These are phyloP conservation scores for Probosciger aterrimus DNA, from an alignment of 2,113 vertebrate species.

Conservation along the genomic window DNA sequence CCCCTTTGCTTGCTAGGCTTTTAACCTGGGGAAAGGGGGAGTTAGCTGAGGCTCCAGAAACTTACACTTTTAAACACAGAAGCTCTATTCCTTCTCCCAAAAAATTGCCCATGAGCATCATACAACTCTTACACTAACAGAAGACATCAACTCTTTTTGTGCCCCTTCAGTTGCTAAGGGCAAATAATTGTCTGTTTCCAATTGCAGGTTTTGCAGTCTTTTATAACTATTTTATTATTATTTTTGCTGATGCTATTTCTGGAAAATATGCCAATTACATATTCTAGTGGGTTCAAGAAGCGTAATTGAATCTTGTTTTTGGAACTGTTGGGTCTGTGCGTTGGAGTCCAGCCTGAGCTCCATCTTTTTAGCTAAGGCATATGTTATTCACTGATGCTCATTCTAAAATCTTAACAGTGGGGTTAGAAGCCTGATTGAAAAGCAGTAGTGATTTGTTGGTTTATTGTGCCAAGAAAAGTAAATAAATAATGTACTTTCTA, in stretches of 20 bases:
- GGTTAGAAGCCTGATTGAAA: slow-evolving; percentile 24
- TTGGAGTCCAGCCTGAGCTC: not conserved
- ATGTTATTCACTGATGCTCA: not conserved
- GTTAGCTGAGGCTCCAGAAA: not conserved
- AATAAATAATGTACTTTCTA: slow-evolving; percentile 42
- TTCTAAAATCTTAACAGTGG: slow-evolving; percentile 1
- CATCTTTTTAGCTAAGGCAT: not conserved
- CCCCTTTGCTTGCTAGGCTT: not conserved
- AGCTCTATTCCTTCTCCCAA: not conserved
- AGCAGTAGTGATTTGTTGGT: slow-evolving; percentile 19
- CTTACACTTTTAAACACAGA: not conserved
- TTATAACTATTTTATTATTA: not conserved
- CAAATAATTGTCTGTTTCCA: not conserved
- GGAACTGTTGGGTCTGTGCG: not conserved
- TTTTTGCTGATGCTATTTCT: slow-evolving; percentile 27
- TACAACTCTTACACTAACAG: not conserved
- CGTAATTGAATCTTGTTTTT: not conserved
- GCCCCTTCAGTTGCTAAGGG: not conserved
- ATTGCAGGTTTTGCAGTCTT: not conserved
- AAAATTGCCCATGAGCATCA: not conserved
- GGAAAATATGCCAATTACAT: not conserved
- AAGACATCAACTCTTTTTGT: not conserved
- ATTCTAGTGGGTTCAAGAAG: not conserved
- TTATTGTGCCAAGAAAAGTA: slow-evolving; percentile 43
- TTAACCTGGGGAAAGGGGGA: rapidly evolving